Base-by-base conservation (phyloP, 2,113 vertebrate species). In the Siniperca knerii region DNA sequence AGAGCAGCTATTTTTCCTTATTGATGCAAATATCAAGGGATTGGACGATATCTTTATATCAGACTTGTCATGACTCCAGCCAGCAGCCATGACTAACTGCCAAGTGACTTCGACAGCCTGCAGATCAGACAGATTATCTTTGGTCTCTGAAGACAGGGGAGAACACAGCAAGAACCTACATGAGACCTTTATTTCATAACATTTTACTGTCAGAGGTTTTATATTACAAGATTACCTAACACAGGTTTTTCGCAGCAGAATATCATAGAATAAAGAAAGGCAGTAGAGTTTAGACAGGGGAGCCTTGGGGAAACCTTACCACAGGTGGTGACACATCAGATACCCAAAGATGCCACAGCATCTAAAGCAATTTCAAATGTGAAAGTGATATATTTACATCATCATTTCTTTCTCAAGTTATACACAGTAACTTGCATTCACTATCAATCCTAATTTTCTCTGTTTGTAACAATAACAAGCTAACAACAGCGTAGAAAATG, bases 41-140 rank as follows among this genome's bases (percentile, higher is more conserved):
- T 64, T 84, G 81, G 79, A 79, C 9, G 10, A 75, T 76, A 64
- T 82, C 29, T 25, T 44, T 44, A 83, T 80, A 71, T 87, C 73
- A 68, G 58, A 81, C 50, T 83, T 89, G 89, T 89, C 68, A 68
- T 1, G 60, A 81, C 69, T 82, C 25, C 71, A 75, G 76, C 21
- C 75, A 85, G 79, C 84, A 86, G 75, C 65, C 44, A 42, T 60
- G 33, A 79, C 81, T 23, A 71, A 70, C 73, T 71, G 80, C 77
- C 74, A 79, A 76, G 70, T 61, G 58, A 86, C 4, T 79, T 79
- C 75, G 75, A 84, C 72, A 65, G 71, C 42, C 35, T 54, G 33
- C n/a, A 82, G 79, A 90, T 89, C 66, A 82, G 68, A 77, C 76
- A 69, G 86, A 89, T 89, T 90, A 83, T 88, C 79, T 86, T 29